Evolutionary conservation across 2,888 invertebrate species (phyloP).

Genomic region (Portevinia maculata): DNA sequence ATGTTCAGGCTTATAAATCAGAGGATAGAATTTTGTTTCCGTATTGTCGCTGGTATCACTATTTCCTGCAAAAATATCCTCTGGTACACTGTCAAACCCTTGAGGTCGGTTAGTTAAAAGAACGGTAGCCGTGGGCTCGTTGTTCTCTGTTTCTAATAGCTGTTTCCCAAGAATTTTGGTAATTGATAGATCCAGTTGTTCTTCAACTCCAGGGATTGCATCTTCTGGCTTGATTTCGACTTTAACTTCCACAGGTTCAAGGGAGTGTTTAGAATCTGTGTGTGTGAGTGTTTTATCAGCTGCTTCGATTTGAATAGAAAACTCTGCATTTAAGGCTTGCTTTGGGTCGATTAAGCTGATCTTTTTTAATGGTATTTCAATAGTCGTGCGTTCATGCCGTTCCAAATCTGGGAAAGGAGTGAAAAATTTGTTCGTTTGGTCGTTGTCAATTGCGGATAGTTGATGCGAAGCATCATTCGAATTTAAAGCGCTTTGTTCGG

Average conservation of each 20-base stretch:
- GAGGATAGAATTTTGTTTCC: constrained; percentile 27
- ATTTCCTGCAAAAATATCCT: constrained; percentile 47
- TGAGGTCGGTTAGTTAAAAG: constrained; percentile 32
- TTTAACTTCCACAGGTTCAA: not conserved
- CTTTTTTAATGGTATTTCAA: not conserved
- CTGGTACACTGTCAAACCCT: constrained; percentile 49
- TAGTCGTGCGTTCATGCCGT: too few relatives aligned
- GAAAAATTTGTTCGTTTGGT: too few relatives aligned
- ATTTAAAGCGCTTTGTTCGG: too few relatives aligned
- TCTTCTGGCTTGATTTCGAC: constrained; percentile 3
- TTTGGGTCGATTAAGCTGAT: not conserved
- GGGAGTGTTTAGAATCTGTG: not conserved
- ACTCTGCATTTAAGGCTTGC: not conserved
- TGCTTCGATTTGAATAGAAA: not conserved
- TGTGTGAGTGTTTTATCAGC: too few relatives aligned
- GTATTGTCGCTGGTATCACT: constrained; percentile 38
- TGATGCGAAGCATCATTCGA: too few relatives aligned
- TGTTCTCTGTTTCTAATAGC: constrained; percentile 10
- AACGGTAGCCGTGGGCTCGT: not conserved
- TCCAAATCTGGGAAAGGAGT: too few relatives aligned
- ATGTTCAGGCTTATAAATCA: constrained; percentile 25
- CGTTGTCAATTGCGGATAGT: too few relatives aligned
- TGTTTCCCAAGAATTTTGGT: constrained; percentile 33
- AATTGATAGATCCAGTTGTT: constrained; percentile 37
- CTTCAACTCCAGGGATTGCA: constrained; percentile 20